Evolutionary conservation across 1,140 invertebrate genomes (phyloP).

Genomic region (Drosophila melanica): DNA sequence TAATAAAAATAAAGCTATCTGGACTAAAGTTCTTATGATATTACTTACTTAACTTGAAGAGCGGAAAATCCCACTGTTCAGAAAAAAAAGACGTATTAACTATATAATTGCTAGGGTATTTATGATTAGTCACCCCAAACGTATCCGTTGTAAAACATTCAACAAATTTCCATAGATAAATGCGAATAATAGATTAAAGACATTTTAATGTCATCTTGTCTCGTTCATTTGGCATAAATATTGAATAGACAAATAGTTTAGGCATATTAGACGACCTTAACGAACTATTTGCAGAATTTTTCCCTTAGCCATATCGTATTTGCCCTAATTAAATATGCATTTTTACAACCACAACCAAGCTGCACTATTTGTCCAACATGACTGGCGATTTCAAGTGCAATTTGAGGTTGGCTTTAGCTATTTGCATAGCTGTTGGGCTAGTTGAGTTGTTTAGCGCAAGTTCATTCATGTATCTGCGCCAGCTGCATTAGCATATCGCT

Average conservation of each 20-base stretch:
- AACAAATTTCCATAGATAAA: neutral
- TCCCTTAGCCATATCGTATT: slow-evolving; percentile 5
- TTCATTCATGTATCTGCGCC: slow-evolving; percentile 34
- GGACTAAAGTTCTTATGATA: no score
- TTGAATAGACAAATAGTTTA: slow-evolving; percentile 22
- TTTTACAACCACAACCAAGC: slow-evolving; percentile 12
- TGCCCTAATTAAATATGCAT: slow-evolving; percentile 35
- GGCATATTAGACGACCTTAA: slow-evolving; percentile 39
- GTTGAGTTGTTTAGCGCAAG: slow-evolving; percentile 11
- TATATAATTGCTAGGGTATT: no score
- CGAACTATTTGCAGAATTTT: slow-evolving; percentile 9
- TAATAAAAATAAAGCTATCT: no score
- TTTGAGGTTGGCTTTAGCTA: slow-evolving; percentile 7
- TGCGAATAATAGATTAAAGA: neutral
- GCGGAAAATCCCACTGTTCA: no score
- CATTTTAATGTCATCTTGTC: neutral
- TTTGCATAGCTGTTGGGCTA: slow-evolving; percentile 46
- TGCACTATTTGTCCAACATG: slow-evolving; percentile 4
- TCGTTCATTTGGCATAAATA: neutral
- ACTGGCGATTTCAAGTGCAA: slow-evolving; percentile 11
- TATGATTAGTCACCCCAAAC: no score
- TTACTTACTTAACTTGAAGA: no score
- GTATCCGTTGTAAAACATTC: neutral
- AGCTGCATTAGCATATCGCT: slow-evolving; percentile 31
- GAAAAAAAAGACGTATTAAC: no score